These are phyloP conservation scores for Cryptoprocta ferox DNA, from an alignment of 2,797 vertebrate genomes.

Conservation along the genomic window DNA sequence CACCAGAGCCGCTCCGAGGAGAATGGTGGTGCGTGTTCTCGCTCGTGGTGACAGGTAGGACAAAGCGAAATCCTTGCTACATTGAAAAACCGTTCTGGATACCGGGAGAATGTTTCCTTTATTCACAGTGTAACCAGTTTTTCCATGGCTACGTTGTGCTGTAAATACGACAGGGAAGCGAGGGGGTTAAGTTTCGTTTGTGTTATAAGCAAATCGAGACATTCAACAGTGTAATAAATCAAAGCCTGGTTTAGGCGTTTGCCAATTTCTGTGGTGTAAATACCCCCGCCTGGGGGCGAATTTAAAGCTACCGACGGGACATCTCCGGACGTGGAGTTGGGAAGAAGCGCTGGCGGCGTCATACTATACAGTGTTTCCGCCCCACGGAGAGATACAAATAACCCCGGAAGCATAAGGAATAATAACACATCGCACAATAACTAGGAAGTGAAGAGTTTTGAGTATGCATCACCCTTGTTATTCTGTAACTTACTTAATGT, in stretches of 20 bases:
- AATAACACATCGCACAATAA: neutral
- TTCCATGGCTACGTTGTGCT: neutral
- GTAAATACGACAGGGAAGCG: too few species aligned
- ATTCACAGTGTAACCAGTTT: neutral
- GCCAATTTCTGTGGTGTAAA: neutral
- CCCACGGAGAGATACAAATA: neutral
- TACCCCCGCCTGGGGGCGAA: neutral
- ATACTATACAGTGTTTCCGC: neutral
- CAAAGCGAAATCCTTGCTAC: neutral
- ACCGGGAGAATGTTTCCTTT: neutral
- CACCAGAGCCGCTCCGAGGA: too few species aligned
- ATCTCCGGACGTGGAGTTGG: neutral
- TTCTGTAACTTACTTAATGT: neutral
- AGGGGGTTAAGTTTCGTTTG: neutral
- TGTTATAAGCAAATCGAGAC: neutral
- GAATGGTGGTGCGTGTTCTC: too few species aligned
- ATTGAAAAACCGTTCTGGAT: neutral
- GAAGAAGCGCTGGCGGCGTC: neutral
- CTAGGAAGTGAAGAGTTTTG: neutral
- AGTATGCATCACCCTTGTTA: neutral
- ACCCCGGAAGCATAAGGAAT: neutral
- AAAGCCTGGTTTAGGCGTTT: neutral
- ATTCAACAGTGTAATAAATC: neutral
- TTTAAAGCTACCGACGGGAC: neutral
- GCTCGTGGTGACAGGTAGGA: neutral